A percentile compares a stretch with the other conserved stretches of the same genome.
Conservation (phyloP, 2,797 vertebrate species). For the Propithecus deckenii region DNA sequence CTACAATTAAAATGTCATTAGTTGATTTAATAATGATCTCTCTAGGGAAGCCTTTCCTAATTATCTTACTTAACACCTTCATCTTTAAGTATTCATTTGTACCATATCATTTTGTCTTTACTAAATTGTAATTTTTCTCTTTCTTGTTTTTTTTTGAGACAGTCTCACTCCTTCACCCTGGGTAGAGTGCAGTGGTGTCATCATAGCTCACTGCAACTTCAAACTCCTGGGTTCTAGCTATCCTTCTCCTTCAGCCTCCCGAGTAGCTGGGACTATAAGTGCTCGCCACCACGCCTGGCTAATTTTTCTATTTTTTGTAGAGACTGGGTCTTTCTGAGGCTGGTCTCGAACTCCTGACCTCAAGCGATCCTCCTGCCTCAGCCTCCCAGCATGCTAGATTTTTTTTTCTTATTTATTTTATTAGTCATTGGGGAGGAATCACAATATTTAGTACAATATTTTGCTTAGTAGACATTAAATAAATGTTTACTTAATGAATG, state of each 20-base stretch:
- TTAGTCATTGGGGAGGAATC: neutral
- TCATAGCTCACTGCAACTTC: neutral
- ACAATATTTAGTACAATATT: neutral
- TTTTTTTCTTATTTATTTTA: neutral
- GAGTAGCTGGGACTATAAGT: neutral
- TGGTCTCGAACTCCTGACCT: neutral
- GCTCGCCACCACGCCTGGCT: neutral
- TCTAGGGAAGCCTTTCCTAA: neutral
- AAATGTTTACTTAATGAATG: neutral
- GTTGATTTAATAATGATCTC: conserved; percentile 28
- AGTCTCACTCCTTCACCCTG: neutral
- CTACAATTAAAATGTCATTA: neutral
- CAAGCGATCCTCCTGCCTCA: neutral
- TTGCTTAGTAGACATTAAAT: conserved; percentile 4
- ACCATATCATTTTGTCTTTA: conserved; percentile 19
- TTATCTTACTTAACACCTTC: conserved; percentile 17
- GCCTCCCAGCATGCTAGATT: neutral
- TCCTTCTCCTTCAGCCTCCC: neutral
- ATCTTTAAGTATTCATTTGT: neutral
- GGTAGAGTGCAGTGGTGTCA: neutral
- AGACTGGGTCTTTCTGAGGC: neutral
- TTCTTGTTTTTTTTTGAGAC: neutral
- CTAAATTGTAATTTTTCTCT: neutral
- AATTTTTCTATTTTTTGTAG: neutral
- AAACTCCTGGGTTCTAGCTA: neutral